Conservation (phyloP, 35 echinoderm and acorn worm species). For the Apostichopus parvimensis region DNA sequence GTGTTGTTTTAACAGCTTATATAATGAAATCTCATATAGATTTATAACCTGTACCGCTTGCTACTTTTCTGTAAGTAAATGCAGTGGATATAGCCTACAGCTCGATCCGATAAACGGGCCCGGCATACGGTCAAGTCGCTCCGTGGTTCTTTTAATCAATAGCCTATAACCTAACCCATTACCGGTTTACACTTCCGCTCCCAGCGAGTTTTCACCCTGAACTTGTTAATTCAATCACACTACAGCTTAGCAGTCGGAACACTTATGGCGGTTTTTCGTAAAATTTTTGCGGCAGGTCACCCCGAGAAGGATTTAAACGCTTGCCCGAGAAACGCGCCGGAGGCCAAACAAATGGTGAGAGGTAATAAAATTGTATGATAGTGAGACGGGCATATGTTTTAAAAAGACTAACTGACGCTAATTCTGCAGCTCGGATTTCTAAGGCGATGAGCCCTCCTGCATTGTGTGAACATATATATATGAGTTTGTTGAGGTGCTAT, state of each 20-base stretch:
- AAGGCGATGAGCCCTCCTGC: too few species aligned
- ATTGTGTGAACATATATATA: too few species aligned
- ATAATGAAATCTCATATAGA: too few species aligned
- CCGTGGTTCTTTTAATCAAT: not conserved
- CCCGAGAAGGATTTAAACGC: not conserved
- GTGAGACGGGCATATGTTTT: not conserved
- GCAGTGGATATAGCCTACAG: too few species aligned
- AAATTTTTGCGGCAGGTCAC: not conserved
- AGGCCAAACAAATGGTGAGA: not conserved
- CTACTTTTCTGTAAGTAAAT: too few species aligned
- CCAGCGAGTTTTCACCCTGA: not conserved
- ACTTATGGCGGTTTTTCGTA: not conserved
- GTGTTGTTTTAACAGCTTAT: too few species aligned
- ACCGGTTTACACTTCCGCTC: not conserved
- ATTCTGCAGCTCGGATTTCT: too few species aligned
- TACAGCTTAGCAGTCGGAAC: not conserved
- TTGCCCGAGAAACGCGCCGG: not conserved
- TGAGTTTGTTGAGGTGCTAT: too few species aligned
- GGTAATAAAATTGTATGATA: not conserved
- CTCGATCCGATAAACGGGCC: too few species aligned
- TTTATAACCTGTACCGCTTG: too few species aligned
- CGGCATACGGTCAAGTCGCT: too few species aligned
- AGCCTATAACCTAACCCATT: not conserved
- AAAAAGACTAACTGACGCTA: not conserved
- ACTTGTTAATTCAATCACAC: not conserved